phyloP scores from a whole-genome alignment of 2,888 invertebrate species.

The Macaria liturata region DNA sequence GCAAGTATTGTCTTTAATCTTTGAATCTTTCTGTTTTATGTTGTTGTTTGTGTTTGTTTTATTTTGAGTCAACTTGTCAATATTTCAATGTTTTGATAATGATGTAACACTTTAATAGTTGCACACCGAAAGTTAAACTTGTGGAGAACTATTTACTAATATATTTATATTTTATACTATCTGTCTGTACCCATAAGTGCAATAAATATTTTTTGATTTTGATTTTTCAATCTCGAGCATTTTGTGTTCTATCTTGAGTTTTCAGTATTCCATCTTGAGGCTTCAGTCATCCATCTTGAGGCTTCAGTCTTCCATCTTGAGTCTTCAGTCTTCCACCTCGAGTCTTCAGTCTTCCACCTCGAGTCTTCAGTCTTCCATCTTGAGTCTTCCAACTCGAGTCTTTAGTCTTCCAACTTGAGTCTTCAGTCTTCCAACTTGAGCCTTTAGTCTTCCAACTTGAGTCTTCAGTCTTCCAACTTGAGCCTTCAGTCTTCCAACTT shows the following conservation, averaged over 20 bases:
- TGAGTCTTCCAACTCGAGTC: slow-evolving; percentile 1
- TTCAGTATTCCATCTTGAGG: slow-evolving; percentile 14
- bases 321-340: slow-evolving; percentile 8
- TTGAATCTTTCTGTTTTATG: not conserved
- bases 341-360: slow-evolving; percentile 3
- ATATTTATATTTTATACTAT: too few relatives aligned
- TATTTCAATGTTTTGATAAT: too few relatives aligned
- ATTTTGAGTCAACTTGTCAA: not conserved
- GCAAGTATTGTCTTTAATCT: not conserved
- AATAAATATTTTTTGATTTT: not conserved
- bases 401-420: too few relatives aligned
- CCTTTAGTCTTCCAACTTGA: slow-evolving; percentile 6
- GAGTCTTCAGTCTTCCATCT: slow-evolving; percentile 7
- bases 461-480: slow-evolving; percentile 8
- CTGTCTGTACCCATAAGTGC: too few relatives aligned
- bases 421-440: slow-evolving; percentile 5
- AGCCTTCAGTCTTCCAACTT: slow-evolving; percentile 4
- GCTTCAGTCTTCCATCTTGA: slow-evolving; percentile 4
- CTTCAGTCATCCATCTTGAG: slow-evolving; percentile 8
- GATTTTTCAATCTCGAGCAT: not conserved
- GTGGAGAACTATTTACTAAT: too few relatives aligned
- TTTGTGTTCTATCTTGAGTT: not conserved
- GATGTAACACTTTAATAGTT: too few relatives aligned
- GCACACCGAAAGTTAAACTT: too few relatives aligned
- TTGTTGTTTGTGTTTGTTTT: too few relatives aligned